These are phyloP conservation scores for Noctua janthina DNA, from an alignment of 2,888 invertebrate species.

Conservation along the genomic window DNA sequence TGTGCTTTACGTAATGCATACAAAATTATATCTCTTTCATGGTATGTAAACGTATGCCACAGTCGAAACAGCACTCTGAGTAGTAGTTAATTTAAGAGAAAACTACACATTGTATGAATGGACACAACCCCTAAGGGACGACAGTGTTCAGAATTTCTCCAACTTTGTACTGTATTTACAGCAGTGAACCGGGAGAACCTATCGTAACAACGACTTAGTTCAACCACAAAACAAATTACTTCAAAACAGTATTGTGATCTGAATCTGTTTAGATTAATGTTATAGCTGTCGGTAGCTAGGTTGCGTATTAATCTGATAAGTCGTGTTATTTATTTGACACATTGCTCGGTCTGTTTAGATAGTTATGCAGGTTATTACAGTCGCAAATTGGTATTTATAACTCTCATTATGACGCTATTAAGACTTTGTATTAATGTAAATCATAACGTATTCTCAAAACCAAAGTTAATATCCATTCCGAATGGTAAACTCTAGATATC, in stretches of 20 bases:
- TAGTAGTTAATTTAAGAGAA: too few relatives aligned
- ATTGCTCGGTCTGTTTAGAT: not conserved
- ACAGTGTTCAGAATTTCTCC: not conserved
- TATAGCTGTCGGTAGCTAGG: not conserved
- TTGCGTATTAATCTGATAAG: not conserved
- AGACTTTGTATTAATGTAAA: not conserved
- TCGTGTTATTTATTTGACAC: not conserved
- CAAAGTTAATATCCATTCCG: too few relatives aligned
- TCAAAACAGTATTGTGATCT: conserved; percentile 16
- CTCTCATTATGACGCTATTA: not conserved
- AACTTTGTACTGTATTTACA: not conserved
- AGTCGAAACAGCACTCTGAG: too few relatives aligned
- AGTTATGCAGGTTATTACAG: not conserved
- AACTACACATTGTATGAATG: not conserved
- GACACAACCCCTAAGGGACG: not conserved
- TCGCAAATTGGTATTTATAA: too few relatives aligned
- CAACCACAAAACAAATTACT: conserved; percentile 7
- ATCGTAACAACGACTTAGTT: not conserved
- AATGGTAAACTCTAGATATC: not conserved
- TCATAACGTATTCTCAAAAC: not conserved
- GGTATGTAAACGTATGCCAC: too few relatives aligned
- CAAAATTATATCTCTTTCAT: too few relatives aligned
- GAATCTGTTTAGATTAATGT: conserved; percentile 58
- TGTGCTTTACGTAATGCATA: too few relatives aligned
- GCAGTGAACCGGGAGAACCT: not conserved